Conservation (phyloP, 2,888 invertebrate genomes). For the Tachina fera region DNA sequence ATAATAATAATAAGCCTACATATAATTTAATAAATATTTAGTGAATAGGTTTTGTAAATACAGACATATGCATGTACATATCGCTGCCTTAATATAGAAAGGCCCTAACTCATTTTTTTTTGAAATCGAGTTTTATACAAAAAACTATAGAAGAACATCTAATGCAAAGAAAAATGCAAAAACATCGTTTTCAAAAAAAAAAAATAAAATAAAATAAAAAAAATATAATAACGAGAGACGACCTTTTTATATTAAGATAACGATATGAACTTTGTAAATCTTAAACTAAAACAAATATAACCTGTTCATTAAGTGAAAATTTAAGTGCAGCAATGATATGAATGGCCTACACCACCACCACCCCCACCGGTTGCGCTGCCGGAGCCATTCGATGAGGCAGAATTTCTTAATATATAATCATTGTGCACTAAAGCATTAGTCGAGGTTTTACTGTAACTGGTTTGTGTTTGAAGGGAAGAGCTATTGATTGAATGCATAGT, state of each 20-base stretch:
- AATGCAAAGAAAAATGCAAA: no score
- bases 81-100: no score
- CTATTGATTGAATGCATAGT: conserved; percentile 79
- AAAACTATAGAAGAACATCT: neutral
- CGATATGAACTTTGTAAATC: neutral
- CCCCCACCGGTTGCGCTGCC: neutral
- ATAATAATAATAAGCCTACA: conserved; percentile 14
- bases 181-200: no score
- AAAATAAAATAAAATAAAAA: no score
- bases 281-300: conserved; percentile 22
- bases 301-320: neutral
- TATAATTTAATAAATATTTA: no score
- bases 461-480: conserved; percentile 71
- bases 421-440: conserved; percentile 79
- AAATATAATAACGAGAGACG: no score
- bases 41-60: no score
- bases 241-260: no score
- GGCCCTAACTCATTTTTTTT: no score
- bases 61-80: no score
- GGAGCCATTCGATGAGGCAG: conserved; percentile 16
- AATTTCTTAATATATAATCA: conserved; percentile 80
- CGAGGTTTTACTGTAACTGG: conserved; percentile 78
- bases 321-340: conserved; percentile 83
- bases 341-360: conserved; percentile 69
- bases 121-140: neutral